Conservation (phyloP, 2,113 vertebrate species). For the Noturus placidus region DNA sequence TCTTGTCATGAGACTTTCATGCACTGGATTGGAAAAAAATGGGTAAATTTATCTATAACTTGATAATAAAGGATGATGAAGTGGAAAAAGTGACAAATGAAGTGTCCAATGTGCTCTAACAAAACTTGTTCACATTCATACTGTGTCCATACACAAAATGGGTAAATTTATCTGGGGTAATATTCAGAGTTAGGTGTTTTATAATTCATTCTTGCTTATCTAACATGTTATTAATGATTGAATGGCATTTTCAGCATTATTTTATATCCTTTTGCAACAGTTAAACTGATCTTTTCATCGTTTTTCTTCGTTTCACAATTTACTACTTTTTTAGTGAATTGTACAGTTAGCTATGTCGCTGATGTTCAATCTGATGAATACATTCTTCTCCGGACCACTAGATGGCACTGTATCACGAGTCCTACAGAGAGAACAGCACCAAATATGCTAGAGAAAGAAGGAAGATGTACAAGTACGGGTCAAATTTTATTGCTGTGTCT, state of each 20-base stretch:
- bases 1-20: conserved; percentile 5
- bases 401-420: not conserved
- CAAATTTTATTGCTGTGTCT: not conserved
- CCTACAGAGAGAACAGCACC: too few species aligned
- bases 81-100: too few species aligned
- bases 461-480: not conserved
- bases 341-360: not conserved
- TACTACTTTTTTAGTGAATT: not conserved
- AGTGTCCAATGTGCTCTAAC: too few species aligned
- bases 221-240: not conserved
- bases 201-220: not conserved
- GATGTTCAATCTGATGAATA: not conserved
- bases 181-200: not conserved
- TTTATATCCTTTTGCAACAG: not conserved
- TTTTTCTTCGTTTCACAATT: not conserved
- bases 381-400: not conserved
- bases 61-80: too few species aligned
- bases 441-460: not conserved
- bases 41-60: too few species aligned
- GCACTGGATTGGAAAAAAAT: not conserved
- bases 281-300: not conserved
- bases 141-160: too few species aligned
- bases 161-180: conserved; percentile 8
- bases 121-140: too few species aligned
- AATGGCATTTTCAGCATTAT: not conserved